A percentile compares a stretch with the other conserved stretches of the same genome.
Conservation (phyloP, 2,113 vertebrate species). For the Carettochelys insculpta region DNA sequence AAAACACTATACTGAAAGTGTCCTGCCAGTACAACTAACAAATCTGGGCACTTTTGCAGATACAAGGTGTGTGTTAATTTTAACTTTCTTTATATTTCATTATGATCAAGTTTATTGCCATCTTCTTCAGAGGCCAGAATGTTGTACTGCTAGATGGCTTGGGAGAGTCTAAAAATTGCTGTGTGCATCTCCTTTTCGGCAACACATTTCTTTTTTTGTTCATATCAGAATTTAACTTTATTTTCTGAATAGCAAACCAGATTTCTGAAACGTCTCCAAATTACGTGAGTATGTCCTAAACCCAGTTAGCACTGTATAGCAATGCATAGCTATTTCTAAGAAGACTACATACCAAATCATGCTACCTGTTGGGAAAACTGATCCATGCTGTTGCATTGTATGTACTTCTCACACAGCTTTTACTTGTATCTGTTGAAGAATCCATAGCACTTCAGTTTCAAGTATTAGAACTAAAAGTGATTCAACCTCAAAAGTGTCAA, state of each 20-base stretch:
- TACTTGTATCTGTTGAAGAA: conserved; percentile 57
- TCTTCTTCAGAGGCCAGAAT: conserved; percentile 14
- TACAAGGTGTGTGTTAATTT: conserved; percentile 52
- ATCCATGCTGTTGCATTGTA: conserved; percentile 73
- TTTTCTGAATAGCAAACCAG: conserved; percentile 41
- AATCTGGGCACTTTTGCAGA: conserved; percentile 42
- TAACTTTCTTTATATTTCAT: conserved; percentile 50
- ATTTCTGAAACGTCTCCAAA: neutral
- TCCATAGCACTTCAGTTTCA: conserved; percentile 59
- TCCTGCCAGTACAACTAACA: conserved; percentile 63
- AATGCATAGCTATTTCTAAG: conserved; percentile 74
- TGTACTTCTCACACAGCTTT: conserved; percentile 53
- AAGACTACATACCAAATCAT: conserved; percentile 73
- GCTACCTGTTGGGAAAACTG: conserved; percentile 70
- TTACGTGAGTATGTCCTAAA: conserved; percentile 38
- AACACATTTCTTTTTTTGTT: conserved; percentile 32
- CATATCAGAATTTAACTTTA: neutral
- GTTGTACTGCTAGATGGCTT: conserved; percentile 32
- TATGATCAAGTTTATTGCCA: conserved; percentile 47
- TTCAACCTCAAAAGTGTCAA: conserved; percentile 63
- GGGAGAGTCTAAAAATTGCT: conserved; percentile 18
- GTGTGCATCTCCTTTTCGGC: conserved; percentile 22
- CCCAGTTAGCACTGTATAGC: conserved; percentile 53
- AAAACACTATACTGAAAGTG: conserved; percentile 61
- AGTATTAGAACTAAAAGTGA: conserved; percentile 51